Base-by-base conservation (phyloP, 1,140 invertebrate species). In the Atta cephalotes region DNA sequence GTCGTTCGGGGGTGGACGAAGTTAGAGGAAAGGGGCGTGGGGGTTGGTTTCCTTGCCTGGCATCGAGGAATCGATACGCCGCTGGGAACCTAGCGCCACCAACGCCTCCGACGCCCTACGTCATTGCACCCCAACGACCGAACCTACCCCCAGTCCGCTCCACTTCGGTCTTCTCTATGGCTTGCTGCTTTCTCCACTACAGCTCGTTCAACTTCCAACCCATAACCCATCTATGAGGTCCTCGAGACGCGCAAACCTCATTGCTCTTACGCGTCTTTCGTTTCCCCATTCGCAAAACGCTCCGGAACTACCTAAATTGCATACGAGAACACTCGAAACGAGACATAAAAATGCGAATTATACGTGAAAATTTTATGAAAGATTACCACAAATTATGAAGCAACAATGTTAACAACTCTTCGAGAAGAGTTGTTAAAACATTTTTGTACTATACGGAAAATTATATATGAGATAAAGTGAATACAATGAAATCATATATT, bases 81-180 rank as follows among this genome's bases (percentile, higher is more conserved):
- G 86, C 91, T 94, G 93, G 93, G 93, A 95, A 92, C 93, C 92
- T 92, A 95, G 94, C 94, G 94, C 94, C 93, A 93, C 92, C 94
- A 94, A 92, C 93, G 90, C 91, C 93, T 93, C 92, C 92, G 89
- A 92, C 91, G 91, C 88, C 89, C 93, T 93, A 93, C 94, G 93
- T 94, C 93, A 94, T 93, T 92, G 92, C 92, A 92, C 87, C 91
- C 87, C 93, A 87, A 85, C 93, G 90, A 91, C 90, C 92, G 85
- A 90, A 91, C 90, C 92, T 89, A 58, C n/a, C 60, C 53, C 70
- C 70, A 45, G 18, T 87, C 51, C 65, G 53, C 66, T 45, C 14
- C 63, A 56, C 62, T 49, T 21, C 51, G 63, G 49, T 80, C 71
- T 63, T 82, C 72, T 39, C 72, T 39, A 45, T 58, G 14, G 39